Evolutionary conservation across 2,888 invertebrate species (phyloP).

Genomic region (Chrysodeixis includens): DNA sequence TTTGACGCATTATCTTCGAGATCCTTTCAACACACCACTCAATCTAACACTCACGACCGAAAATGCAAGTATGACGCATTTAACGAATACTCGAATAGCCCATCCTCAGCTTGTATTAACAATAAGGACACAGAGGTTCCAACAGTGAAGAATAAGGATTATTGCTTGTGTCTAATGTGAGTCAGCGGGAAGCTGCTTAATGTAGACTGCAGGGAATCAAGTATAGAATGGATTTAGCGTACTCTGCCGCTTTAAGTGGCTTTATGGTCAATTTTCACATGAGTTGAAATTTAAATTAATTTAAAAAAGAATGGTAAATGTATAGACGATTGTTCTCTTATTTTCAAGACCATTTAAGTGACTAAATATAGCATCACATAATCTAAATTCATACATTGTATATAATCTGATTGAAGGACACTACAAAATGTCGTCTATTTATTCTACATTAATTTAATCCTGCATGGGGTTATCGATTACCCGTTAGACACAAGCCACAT

Average conservation of each 20-base stretch:
- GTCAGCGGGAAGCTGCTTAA: constrained; percentile 22
- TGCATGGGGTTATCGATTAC: constrained; percentile 34
- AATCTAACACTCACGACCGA: constrained; percentile 52
- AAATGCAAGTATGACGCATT: constrained; percentile 67
- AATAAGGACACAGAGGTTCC: constrained; percentile 15
- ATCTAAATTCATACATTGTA: neutral
- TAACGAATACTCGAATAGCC: constrained; percentile 51
- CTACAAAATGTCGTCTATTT: neutral
- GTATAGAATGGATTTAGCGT: constrained; percentile 5
- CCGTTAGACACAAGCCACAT: constrained; percentile 61
- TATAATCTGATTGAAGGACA: neutral
- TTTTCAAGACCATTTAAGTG: neutral
- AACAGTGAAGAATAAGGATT: constrained; percentile 38
- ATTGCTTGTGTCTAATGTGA: constrained; percentile 56
- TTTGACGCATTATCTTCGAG: neutral
- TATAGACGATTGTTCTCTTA: neutral
- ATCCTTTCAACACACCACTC: constrained; percentile 30
- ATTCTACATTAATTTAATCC: neutral
- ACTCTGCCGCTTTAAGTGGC: constrained; percentile 3
- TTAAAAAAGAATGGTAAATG: too few species aligned
- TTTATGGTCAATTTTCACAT: neutral
- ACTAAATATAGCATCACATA: neutral
- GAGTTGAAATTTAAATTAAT: too few species aligned
- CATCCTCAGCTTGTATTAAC: constrained; percentile 67
- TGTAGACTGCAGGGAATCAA: constrained; percentile 8